Evolutionary conservation across 2,797 vertebrate species (phyloP), one percentile per base, ranked within the genome.

Genomic region (Semaprochilodus insignis): DNA sequence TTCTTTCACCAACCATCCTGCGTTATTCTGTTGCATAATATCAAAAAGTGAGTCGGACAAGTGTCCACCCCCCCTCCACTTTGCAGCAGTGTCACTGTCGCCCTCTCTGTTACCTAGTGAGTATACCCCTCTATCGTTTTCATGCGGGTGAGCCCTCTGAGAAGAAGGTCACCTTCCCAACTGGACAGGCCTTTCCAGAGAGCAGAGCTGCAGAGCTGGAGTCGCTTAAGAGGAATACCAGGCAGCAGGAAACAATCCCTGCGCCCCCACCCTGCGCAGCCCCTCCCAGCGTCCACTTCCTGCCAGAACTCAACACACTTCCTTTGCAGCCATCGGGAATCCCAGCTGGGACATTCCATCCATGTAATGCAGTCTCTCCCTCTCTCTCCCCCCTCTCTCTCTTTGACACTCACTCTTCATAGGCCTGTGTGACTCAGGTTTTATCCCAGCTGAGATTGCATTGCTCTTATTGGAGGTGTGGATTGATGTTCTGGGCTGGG

Each of bases 271-370:
- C 88, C 87, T 77, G 87, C 59, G 31, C 84, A 89, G 88, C 83
- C 90, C 89, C 90, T 91, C 90, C 90, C 90, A 92, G 83, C 88
- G 83, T 91, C 89, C 88, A 88, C 91, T 95, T 95, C 94, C 94
- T 93, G 92, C 89, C 91, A 90, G 87, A 87, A 87, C 91, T 93
- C 88, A 85, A 89, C 90, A 85, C 82, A 90, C 93, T 94, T 95
- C 94, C 94, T 94, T 90, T 92, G 85, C 90, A 92, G 90, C 89
- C 90, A 93, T 90, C 75, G 90, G 92, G 92, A 94, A 92, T 93
- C 91, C 91, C 92, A 92, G 91, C 89, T 92, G 92, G 92, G 93
- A 92, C 92, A 92, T 92, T 94, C 92, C 92, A 92, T 90, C 90
- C 90, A 90, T 90, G 88, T 83, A 65, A 82, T 85, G 71, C 51